These are phyloP conservation scores for Colinus virginianus DNA, from an alignment of 2,113 vertebrate genomes.

Conservation along the genomic window DNA sequence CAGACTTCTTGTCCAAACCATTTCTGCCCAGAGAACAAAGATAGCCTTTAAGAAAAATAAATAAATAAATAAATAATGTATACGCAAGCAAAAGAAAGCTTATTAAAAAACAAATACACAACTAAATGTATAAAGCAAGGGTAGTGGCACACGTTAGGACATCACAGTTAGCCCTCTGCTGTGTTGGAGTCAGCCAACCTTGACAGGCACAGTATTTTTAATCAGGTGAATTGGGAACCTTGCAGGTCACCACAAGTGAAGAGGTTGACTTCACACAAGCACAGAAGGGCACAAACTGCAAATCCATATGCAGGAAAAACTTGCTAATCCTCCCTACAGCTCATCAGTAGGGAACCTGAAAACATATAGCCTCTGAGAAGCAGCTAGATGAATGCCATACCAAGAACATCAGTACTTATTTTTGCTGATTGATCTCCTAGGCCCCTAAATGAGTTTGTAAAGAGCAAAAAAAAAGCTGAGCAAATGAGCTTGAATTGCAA, in stretches of 20 bases:
- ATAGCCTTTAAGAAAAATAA: background rate
- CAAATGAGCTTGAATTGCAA: background rate
- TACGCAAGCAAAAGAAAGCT: background rate
- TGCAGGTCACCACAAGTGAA: background rate
- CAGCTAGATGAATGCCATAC: background rate
- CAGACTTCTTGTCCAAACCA: background rate
- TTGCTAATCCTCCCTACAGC: background rate
- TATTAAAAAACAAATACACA: background rate
- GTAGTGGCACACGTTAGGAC: background rate
- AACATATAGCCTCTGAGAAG: background rate
- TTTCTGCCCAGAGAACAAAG: background rate
- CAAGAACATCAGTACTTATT: background rate
- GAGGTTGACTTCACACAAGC: background rate
- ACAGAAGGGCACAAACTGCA: background rate
- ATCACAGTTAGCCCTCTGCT: background rate
- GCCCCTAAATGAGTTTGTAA: conserved; percentile 5
- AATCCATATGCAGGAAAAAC: background rate
- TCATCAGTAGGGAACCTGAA: background rate
- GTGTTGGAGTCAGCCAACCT: accelerated
- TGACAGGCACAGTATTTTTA: background rate
- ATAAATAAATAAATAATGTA: background rate
- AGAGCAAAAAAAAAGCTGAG: background rate
- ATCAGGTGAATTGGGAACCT: background rate
- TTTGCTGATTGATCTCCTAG: background rate
- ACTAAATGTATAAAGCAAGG: background rate